Evolutionary conservation across 2,797 vertebrate species (phyloP), one percentile per base, ranked within the genome.

Genomic region (Picus viridis): DNA sequence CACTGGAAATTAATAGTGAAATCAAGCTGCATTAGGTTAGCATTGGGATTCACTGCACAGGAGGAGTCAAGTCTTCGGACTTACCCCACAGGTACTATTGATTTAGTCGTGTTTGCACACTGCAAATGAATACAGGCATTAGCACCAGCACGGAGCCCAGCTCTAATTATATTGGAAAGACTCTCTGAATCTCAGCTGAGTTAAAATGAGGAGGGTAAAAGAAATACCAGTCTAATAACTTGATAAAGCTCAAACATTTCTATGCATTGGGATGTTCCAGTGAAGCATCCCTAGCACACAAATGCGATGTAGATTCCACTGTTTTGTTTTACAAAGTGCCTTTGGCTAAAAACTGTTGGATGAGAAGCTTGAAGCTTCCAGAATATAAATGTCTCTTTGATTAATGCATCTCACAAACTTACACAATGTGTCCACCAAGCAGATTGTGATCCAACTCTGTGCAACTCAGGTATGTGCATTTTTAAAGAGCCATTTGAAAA

Each of bases 401-500:
- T 89, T 89, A 93, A 84, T 57, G 62, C 74, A 54, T 36, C 84
- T 91, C 89, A 88, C 85, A 96, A 94, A 78, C 34, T 73, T 61
- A 15, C 34, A 53, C 56, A 89, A 57, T 97, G 92, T 95, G 79
- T 93, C 59, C 81, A 49, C 39, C 58, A 47, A 83, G n/a, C 73
- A 90, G 82, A 72, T 51, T 89, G 84, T 86, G 82, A 36, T 93
- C 65, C 5, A 10, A 10, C 43, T 88, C 67, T 45, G 63, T 85
- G 75, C 71, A 43, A n/a, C 51, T 47, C 88, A 91, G 91, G 96
- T 96, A 94, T 90, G 94, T 94, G 96, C 71, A 14, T 94, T 93
- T 92, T 92, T 75, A 59, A 92, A 93, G 59, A 93, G 75, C 43
- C 2, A 0, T 70, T 86, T 79, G 65, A 82, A 93, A 89, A 91